Percentiles rank a stretch among this genome's conserved stretches.
Conservation (phyloP, 2,888 invertebrate genomes). For the Ophonus ardosiacus region DNA sequence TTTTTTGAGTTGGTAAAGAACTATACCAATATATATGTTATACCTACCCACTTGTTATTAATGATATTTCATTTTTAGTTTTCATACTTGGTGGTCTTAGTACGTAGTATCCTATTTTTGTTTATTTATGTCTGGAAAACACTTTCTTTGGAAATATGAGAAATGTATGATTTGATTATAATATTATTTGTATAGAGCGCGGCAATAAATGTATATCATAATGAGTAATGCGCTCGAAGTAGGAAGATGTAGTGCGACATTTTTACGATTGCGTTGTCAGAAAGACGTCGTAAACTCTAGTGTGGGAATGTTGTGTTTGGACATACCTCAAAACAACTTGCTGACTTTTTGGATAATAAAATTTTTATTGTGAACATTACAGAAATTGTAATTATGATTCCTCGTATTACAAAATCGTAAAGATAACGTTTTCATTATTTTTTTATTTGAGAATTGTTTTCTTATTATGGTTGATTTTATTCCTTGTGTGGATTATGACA, state of each 20-base stretch:
- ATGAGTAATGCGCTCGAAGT: constrained; percentile 38
- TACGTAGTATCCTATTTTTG: too few relatives aligned
- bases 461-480: not conserved
- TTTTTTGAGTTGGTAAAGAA: too few relatives aligned
- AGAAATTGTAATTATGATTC: not conserved
- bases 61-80: too few relatives aligned
- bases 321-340: constrained; percentile 42
- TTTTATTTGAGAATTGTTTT: not conserved
- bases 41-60: too few relatives aligned
- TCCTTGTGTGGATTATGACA: not conserved
- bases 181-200: constrained; percentile 19
- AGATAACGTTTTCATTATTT: not conserved
- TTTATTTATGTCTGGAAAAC: not conserved
- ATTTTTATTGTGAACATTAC: not conserved
- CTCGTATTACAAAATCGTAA: not conserved
- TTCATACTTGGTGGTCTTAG: too few relatives aligned
- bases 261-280: constrained; percentile 51
- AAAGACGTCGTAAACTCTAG: constrained; percentile 30
- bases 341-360: constrained; percentile 41
- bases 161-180: constrained; percentile 27
- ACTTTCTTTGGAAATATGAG: constrained; percentile 1
- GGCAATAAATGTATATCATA: constrained; percentile 39
- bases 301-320: constrained; percentile 43
- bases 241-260: constrained; percentile 43
- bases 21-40: too few relatives aligned